Evolutionary conservation across 2,888 invertebrate species (phyloP).

Genomic region (Myathropa florea): DNA sequence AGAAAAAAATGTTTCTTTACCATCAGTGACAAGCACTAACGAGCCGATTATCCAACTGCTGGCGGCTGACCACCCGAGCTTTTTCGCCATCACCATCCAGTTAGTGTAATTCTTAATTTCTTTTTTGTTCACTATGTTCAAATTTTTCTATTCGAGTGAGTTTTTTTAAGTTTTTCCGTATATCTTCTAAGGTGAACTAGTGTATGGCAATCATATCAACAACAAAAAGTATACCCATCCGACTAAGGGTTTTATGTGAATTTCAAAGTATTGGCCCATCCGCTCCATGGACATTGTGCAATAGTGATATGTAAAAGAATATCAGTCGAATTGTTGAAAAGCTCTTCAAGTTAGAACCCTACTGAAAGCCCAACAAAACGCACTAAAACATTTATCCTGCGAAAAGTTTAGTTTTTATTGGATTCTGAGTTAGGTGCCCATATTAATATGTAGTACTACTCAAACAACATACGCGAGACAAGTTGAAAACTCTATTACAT

Average conservation of each 20-base stretch:
- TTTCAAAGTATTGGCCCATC: slow-evolving; percentile 28
- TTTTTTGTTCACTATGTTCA: slow-evolving; percentile 25
- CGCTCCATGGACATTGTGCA: slow-evolving; percentile 19
- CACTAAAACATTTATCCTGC: slow-evolving; percentile 42
- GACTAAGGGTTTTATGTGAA: slow-evolving; percentile 19
- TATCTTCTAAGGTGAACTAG: slow-evolving; percentile 37
- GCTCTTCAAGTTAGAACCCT: slow-evolving; percentile 31
- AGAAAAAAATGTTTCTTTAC: slow-evolving; percentile 23
- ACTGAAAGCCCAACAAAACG: slow-evolving; percentile 28
- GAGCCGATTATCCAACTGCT: slow-evolving; percentile 35
- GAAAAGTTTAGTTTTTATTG: slow-evolving; percentile 35
- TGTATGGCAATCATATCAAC: slow-evolving; percentile 14
- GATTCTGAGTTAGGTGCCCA: slow-evolving; percentile 25
- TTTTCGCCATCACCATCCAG: slow-evolving; percentile 37
- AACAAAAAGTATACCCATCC: slow-evolving; percentile 16
- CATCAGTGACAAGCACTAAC: slow-evolving; percentile 19
- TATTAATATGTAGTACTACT: slow-evolving; percentile 38
- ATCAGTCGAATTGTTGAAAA: slow-evolving; percentile 36
- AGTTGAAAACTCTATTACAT: slow-evolving; percentile 53
- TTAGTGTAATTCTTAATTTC: slow-evolving; percentile 28
- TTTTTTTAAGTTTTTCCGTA: slow-evolving; percentile 2
- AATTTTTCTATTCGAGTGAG: slow-evolving; percentile 23
- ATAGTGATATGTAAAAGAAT: slow-evolving; percentile 15
- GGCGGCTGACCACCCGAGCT: slow-evolving; percentile 29
- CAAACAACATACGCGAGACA: slow-evolving; percentile 21